Conservation (phyloP, 1,140 invertebrate species). For the Trichogramma pretiosum region DNA sequence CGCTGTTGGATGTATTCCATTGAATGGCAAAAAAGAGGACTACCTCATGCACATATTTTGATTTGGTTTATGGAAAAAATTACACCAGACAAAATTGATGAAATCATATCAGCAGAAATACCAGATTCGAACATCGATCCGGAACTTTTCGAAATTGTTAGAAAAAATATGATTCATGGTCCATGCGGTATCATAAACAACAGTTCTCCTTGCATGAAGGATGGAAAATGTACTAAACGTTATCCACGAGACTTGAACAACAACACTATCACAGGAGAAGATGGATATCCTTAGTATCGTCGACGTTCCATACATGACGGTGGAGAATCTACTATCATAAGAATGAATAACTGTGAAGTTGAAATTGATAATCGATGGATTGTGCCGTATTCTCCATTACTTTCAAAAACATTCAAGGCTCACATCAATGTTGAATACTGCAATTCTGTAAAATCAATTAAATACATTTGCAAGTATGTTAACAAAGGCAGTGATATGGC, state of each 20-base stretch:
- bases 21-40: constrained; percentile 42
- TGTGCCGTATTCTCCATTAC: constrained; percentile 47
- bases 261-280: constrained; percentile 31
- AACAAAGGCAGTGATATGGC: constrained; percentile 29
- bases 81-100: constrained; percentile 25
- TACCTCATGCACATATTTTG: constrained; percentile 39
- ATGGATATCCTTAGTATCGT: no score
- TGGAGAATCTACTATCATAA: constrained; percentile 3
- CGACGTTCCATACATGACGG: constrained; percentile 12
- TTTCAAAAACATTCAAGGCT: constrained; percentile 42
- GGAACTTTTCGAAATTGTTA: neutral
- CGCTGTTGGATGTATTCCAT: constrained; percentile 30
- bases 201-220: constrained; percentile 31
- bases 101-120: constrained; percentile 48
- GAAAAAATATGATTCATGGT: neutral
- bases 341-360: constrained; percentile 10
- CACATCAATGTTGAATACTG: constrained; percentile 31
- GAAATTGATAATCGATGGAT: constrained; percentile 45
- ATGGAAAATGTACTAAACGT: constrained; percentile 37
- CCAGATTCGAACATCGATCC: constrained; percentile 34
- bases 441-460: constrained; percentile 26
- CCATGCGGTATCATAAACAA: neutral
- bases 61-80: constrained; percentile 35
- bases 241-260: constrained; percentile 28
- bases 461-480: constrained; percentile 36